These are phyloP conservation scores for Drosophila neotestacea DNA, from an alignment of 2,888 invertebrate species.

Conservation along the genomic window DNA sequence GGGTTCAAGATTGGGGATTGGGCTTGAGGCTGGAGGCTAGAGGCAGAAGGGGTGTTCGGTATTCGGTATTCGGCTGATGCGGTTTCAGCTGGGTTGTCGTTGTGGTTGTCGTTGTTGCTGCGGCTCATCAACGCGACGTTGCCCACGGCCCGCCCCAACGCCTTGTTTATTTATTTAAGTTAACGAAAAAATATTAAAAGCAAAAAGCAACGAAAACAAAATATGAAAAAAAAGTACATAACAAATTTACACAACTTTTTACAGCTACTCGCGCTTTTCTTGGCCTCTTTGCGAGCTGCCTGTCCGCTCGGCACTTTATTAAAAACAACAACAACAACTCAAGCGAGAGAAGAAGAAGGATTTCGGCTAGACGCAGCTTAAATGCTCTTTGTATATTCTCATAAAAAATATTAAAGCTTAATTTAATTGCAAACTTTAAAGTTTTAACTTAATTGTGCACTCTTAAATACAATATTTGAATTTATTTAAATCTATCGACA, in stretches of 20 bases:
- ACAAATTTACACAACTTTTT: constrained; percentile 78
- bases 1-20: not conserved
- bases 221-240: constrained; percentile 54
- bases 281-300: constrained; percentile 23
- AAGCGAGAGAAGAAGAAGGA: not conserved
- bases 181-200: constrained; percentile 43
- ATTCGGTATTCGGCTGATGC: constrained; percentile 10
- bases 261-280: constrained; percentile 42
- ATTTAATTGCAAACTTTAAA: not conserved
- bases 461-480: too few relatives aligned
- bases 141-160: constrained; percentile 29
- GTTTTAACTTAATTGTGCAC: too few relatives aligned
- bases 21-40: not conserved
- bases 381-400: not conserved
- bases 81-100: constrained; percentile 44
- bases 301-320: constrained; percentile 68
- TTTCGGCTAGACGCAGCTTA: constrained; percentile 2
- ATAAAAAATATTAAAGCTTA: not conserved
- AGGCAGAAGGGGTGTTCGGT: not conserved
- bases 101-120: constrained; percentile 50
- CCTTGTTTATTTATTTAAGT: constrained; percentile 77
- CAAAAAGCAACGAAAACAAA: constrained; percentile 21
- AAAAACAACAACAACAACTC: constrained; percentile 60
- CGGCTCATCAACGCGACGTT: constrained; percentile 67
- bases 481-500: too few relatives aligned